A percentile compares a stretch with the other conserved stretches of the same genome.
Evolutionary conservation across 2,113 vertebrate genomes (phyloP).

Genomic region (Neotoma lepida): DNA sequence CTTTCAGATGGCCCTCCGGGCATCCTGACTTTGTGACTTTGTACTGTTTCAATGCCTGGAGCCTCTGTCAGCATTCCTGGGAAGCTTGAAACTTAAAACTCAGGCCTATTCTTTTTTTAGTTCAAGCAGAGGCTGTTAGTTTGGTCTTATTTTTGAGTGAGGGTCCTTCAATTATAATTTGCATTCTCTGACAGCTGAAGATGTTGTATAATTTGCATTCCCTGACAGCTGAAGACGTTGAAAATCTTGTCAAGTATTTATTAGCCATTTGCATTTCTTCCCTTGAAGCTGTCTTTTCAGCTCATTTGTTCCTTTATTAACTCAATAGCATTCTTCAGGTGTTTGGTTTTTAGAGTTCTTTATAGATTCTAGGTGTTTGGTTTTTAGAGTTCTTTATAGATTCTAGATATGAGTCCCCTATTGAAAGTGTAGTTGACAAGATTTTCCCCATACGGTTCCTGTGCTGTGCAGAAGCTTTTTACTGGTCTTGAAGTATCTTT

Average conservation of each 20-base stretch:
- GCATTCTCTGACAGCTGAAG: too few species aligned
- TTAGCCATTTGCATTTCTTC: neutral
- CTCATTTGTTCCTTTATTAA: neutral
- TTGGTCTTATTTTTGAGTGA: too few species aligned
- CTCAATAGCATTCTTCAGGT: neutral
- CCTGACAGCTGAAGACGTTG: neutral
- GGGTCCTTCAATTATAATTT: too few species aligned
- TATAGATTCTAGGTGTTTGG: neutral
- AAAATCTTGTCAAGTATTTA: neutral
- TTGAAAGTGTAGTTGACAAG: neutral
- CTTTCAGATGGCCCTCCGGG: too few species aligned
- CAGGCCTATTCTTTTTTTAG: too few species aligned
- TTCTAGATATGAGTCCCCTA: neutral
- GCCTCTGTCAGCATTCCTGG: too few species aligned
- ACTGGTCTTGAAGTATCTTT: neutral
- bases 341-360: neutral
- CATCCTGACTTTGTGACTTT: too few species aligned
- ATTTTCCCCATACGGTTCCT: neutral
- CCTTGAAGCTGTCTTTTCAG: neutral
- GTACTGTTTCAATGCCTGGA: too few species aligned
- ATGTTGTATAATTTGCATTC: neutral
- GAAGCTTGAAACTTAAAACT: too few species aligned
- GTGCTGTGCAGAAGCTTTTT: neutral
- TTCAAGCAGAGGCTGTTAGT: too few species aligned
- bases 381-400: neutral